These are phyloP conservation scores for Opisthograptis luteolata DNA, from an alignment of 2,888 invertebrate genomes.

Conservation along the genomic window DNA sequence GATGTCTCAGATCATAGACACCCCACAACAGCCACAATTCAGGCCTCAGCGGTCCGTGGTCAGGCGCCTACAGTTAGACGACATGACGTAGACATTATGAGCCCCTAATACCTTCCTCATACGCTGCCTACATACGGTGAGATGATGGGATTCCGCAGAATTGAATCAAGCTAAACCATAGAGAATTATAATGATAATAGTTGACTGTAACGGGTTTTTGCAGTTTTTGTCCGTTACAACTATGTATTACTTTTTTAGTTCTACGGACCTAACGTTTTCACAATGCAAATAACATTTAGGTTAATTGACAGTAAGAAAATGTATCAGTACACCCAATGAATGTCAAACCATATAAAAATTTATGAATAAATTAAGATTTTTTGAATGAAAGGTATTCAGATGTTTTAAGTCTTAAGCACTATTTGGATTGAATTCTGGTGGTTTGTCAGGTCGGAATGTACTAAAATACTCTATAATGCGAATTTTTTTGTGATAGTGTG, in stretches of 20 bases:
- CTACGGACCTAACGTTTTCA: no score
- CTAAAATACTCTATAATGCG: no score
- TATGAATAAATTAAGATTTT: no score
- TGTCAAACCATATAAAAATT: no score
- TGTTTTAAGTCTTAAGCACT: no score
- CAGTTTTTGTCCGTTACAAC: not conserved
- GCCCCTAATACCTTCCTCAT: slow-evolving; percentile 54
- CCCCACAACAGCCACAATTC: slow-evolving; percentile 30
- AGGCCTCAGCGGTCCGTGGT: slow-evolving; percentile 45
- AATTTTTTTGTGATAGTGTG: no score
- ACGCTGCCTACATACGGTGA: slow-evolving; percentile 31
- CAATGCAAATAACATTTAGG: no score
- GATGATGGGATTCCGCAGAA: slow-evolving; percentile 23
- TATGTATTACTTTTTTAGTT: not conserved
- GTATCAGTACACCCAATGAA: no score
- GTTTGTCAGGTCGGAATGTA: no score
- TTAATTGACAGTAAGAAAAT: no score
- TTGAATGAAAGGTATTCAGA: no score
- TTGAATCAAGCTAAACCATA: slow-evolving; percentile 13
- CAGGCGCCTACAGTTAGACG: slow-evolving; percentile 46
- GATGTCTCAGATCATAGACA: slow-evolving; percentile 11
- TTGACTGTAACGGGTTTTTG: slow-evolving; percentile 10
- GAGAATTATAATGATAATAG: slow-evolving; percentile 18
- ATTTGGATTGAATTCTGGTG: no score
- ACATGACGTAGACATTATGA: slow-evolving; percentile 42